Evolutionary conservation across 2,888 invertebrate species (phyloP), one percentile per base, ranked within the genome.

Genomic region (Xanthia togata): DNA sequence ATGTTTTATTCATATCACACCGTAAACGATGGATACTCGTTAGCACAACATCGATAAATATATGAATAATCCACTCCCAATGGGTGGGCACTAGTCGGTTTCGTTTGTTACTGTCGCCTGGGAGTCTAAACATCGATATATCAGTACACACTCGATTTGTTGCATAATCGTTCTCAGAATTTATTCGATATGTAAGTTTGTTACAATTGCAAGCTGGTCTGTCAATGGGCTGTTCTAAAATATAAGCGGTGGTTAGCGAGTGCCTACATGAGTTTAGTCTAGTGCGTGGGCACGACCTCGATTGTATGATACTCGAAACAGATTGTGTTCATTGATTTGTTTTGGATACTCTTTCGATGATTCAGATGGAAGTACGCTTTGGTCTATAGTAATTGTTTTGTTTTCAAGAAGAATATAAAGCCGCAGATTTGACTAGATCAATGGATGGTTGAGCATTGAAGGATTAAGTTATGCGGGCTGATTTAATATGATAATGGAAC

Each of bases 221-320:
- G 89, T 89, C 89, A 92, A 91, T 91, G 90, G 89, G 89, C 87
- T 89, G 84, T 91, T 90, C 88, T 83, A 85, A 88, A 88, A 88
- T 91, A 91, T 93, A 93, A 92, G 90, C 92, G 89, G 90, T 86
- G 83, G 89, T 93, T 92, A 93, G 87, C 91, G 86, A 88, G 76
- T 82, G 65, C 73, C 85, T 84, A 81, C 55, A 72, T 84, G 81
- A 35, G 75, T 65, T 75, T 65, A 64, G 65, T 80, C 53, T 78
- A 83, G 69, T 78, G 87, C 85, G 93, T 94, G 84, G 93, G 94
- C 85, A 91, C 92, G 88, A 92, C 92, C 92, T 87, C 88, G 91
- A 93, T n/a, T 76, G 82, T 75, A 17, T 80, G 81, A 75, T 77
- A 76, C 82, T 86, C 55, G 71, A 81, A 82, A 79, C 57, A 79